Base-by-base conservation (phyloP, 1,140 invertebrate species). In the Aphidius ervi region DNA sequence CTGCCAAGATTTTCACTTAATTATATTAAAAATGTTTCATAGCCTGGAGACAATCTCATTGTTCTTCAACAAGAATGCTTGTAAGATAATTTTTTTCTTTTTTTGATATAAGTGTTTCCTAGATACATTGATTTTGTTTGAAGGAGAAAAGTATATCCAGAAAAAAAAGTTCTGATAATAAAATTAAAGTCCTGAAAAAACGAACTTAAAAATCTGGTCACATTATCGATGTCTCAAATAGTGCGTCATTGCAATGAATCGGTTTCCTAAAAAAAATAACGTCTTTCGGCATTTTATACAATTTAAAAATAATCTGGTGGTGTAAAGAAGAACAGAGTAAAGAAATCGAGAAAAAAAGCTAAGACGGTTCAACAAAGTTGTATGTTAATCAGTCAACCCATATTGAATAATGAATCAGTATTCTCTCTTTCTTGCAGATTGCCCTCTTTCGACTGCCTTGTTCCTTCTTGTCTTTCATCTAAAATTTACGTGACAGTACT, bases 321-420 rank as follows among this genome's bases (percentile, higher is more conserved):
- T 31, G 23, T 31, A 4, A 70, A 66, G 66, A 53, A 10, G 23
- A 53, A 41, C 39, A 16, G 16, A 16, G 16, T 16, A 41, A 41
- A 53, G 47, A 52, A 47, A 23, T 39, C 9, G 31, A 43, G 50
- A 58, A 40, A 46, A 60, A 50, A 50, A 61, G 8, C 23, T 16
- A 16, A 50, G 37, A 37, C 49, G 37, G 39, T 65, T 62, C 65
- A 63, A 63, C 67, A 64, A 67, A 68, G 77, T 68, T 71, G 77
- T 75, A 80, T 80, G 77, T 76, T 80, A 80, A 80, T 78, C 76
- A 80, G 75, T 80, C 74, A 74, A 73, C 74, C 75, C 70, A 79
- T 76, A 78, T 79, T 78, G 76, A 79, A 79, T 80, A 80, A 80
- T 80, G 76, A 80, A 80, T 80, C 74, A 78, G 76, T 77, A 74